Evolutionary conservation across 2,888 invertebrate species (phyloP).

Genomic region (Leptopterna dolabrata): DNA sequence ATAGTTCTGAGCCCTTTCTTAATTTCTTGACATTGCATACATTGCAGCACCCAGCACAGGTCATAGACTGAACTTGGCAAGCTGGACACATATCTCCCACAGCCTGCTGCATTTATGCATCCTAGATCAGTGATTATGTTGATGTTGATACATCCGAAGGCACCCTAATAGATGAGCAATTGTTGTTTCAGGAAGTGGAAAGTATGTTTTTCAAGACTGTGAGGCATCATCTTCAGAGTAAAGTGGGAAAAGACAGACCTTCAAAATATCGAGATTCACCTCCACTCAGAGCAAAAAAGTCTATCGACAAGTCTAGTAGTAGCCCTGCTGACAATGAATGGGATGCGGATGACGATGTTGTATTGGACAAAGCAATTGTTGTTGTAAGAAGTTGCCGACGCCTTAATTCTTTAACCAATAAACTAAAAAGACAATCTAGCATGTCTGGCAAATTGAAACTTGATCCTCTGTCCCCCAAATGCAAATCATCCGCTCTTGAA

Average conservation of each 20-base stretch:
- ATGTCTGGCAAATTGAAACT: slow-evolving; percentile 50
- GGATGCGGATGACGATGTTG: slow-evolving; percentile 58
- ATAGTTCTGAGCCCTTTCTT: no score
- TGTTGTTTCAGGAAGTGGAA: slow-evolving; percentile 59
- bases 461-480: slow-evolving; percentile 38
- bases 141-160: no score
- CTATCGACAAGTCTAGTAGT: slow-evolving; percentile 51
- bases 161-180: no score
- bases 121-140: no score
- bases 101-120: no score
- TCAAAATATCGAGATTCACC: slow-evolving; percentile 44
- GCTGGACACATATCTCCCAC: no score
- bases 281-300: slow-evolving; percentile 42
- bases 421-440: slow-evolving; percentile 48
- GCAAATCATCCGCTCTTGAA: slow-evolving; percentile 33
- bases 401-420: slow-evolving; percentile 45
- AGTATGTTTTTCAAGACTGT: slow-evolving; percentile 59
- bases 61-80: no score
- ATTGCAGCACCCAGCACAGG: no score
- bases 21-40: no score
- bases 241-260: slow-evolving; percentile 45
- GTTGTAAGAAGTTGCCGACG: slow-evolving; percentile 49
- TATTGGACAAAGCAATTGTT: slow-evolving; percentile 54
- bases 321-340: slow-evolving; percentile 58
- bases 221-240: slow-evolving; percentile 57